Percentiles rank a stretch among this genome's conserved stretches.
These are phyloP conservation scores for Noctuana brunneofusca DNA, from an alignment of 2,888 invertebrate genomes.

Conservation along the genomic window DNA sequence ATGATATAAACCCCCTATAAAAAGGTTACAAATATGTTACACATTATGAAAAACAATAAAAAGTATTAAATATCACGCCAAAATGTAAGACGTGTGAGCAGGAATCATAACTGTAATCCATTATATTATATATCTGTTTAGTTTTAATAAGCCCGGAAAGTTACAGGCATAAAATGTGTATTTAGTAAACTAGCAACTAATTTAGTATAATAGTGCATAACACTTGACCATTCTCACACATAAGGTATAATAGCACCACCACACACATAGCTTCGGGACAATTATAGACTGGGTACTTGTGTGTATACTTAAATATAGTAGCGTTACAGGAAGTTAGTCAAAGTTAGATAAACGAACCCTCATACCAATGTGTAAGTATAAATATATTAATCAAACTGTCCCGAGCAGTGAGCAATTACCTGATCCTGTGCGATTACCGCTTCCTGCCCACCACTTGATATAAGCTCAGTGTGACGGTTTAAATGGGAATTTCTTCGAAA, in stretches of 20 bases:
- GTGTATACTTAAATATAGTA: constrained; percentile 52
- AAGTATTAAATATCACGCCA: constrained; percentile 62
- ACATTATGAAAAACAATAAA: background rate
- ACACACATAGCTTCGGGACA: constrained; percentile 57
- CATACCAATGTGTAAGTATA: constrained; percentile 72
- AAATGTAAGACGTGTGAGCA: constrained; percentile 79
- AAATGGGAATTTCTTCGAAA: constrained; percentile 84
- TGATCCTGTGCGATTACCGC: constrained; percentile 81
- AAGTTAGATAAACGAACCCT: constrained; percentile 72
- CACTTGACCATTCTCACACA: constrained; percentile 45
- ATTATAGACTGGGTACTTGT: constrained; percentile 48
- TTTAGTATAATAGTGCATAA: constrained; percentile 31
- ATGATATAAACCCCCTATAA: constrained; percentile 16
- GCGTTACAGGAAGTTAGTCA: constrained; percentile 60
- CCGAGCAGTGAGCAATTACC: constrained; percentile 77
- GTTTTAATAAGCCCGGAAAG: constrained; percentile 14
- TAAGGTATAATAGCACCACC: constrained; percentile 49
- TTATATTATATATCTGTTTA: background rate
- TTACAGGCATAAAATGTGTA: constrained; percentile 25
- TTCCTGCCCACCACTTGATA: constrained; percentile 77
- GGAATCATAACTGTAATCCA: constrained; percentile 31
- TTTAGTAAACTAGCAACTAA: constrained; percentile 32
- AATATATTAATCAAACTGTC: constrained; percentile 71
- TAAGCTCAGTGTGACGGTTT: constrained; percentile 71
- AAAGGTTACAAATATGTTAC: background rate